These are phyloP conservation scores for Macrophya alboannulata DNA, from an alignment of 2,888 invertebrate genomes.

Conservation along the genomic window DNA sequence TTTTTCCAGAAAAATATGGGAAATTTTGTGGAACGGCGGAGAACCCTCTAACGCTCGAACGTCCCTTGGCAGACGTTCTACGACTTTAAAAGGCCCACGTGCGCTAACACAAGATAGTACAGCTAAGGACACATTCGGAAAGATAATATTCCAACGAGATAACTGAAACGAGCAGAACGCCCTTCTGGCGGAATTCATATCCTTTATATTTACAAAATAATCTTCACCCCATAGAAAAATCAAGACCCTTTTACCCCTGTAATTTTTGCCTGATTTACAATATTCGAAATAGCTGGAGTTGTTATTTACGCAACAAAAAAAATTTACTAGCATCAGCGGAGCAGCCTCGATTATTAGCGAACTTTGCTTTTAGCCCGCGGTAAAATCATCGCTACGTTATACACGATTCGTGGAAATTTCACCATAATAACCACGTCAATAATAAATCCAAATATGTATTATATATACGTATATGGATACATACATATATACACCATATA, in stretches of 20 bases:
- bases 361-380: constrained; percentile 34
- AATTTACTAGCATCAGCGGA: neutral
- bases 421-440: neutral
- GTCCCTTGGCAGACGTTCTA: constrained; percentile 37
- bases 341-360: constrained; percentile 31
- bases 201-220: constrained; percentile 35
- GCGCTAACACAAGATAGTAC: constrained; percentile 9
- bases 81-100: constrained; percentile 33
- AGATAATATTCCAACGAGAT: constrained; percentile 48
- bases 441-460: neutral
- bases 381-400: neutral
- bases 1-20: constrained; percentile 50
- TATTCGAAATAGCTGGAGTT: constrained; percentile 2
- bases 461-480: neutral
- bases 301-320: constrained; percentile 2
- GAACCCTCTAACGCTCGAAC: constrained; percentile 18
- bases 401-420: constrained; percentile 20
- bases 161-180: neutral
- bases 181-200: neutral
- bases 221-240: neutral
- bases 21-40: constrained; percentile 28
- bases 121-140: neutral
- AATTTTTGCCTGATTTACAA: constrained; percentile 20
- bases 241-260: neutral
- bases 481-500: neutral